Base-by-base conservation (phyloP, 2,113 vertebrate species). In the Puntigrus tetrazona region DNA sequence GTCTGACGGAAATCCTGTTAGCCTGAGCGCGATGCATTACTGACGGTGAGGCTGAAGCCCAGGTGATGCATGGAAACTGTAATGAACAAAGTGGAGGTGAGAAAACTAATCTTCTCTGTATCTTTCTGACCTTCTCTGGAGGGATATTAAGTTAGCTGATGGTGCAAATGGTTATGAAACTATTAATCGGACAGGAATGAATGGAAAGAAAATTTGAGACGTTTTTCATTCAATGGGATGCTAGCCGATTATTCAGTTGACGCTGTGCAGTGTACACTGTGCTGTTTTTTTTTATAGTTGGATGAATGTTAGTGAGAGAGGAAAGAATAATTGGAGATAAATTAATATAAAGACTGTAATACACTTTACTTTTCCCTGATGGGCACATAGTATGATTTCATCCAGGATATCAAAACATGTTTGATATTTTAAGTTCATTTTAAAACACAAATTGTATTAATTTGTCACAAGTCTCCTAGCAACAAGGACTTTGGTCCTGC, bases 1-100 rank as follows among this genome's bases (percentile, higher is more conserved):
- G 89, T 87, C 36, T 86, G 86, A 88, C 89, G 87, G 80, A 59
- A 94, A 94, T 92, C 93, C 93, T 90, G 92, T 94, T 93, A 92
- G 89, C 91, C 81, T 57, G 90, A 50, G 59, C 79, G 87, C 87
- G 78, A 87, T 88, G 89, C 87, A 83, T 85, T 88, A 45, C 65
- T 81, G 82, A 86, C 36, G 75, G 75, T 86, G 87, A 45, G 77
- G 52, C 67, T 8, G 31, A 52, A 9, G 61, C 77, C 67, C 69
- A 50, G 78, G 81, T 84, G 84, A 86, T 83, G 70, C 82, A 85
- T 79, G 84, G 81, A 29, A 27, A 76, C 41, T 55, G 10, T 45
- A 47, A 43, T 29, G 13, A 36, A 81, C 77, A 82, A 50, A 82
- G 63, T 50, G 41, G 86, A 70, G 18, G 80, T 22, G 22, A n/a